A percentile compares a stretch with the other conserved stretches of the same genome.
Evolutionary conservation across 2,113 vertebrate genomes (phyloP).

Genomic region (Semicossyphus pulcher): DNA sequence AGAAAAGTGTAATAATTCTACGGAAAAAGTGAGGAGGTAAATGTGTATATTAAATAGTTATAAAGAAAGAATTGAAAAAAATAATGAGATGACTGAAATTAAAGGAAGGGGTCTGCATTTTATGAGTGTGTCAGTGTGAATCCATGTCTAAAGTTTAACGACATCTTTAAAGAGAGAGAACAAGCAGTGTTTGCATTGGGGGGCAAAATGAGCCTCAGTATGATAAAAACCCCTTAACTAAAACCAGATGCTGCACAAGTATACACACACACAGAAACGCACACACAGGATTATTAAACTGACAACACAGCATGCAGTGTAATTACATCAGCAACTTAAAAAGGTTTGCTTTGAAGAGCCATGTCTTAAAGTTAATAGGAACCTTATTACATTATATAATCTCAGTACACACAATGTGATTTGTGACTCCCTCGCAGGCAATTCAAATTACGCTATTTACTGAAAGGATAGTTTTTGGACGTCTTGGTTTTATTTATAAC

Average conservation of each 20-base stretch:
- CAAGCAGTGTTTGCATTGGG: conserved; percentile 38
- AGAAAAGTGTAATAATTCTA: background rate
- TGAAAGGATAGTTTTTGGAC: background rate
- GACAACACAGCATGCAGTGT: conserved; percentile 37
- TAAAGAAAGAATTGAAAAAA: background rate
- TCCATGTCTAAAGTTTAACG: conserved; percentile 42
- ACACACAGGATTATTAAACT: conserved; percentile 36
- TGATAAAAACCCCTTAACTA: conserved; percentile 44
- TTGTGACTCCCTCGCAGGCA: background rate
- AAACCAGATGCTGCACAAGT: conserved; percentile 61
- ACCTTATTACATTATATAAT: conserved; percentile 31
- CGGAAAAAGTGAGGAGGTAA: background rate
- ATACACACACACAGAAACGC: conserved; percentile 18
- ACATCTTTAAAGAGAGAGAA: conserved; percentile 58
- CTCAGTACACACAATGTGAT: conserved; percentile 8
- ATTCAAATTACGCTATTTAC: background rate
- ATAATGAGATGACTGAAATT: background rate
- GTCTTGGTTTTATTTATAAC: background rate
- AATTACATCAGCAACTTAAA: conserved; percentile 46
- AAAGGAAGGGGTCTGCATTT: conserved; percentile 22
- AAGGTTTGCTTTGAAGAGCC: conserved; percentile 37
- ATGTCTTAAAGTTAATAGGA: conserved; percentile 9
- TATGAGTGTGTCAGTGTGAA: conserved; percentile 27
- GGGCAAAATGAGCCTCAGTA: conserved; percentile 36
- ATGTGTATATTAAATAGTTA: background rate